phyloP scores from a whole-genome alignment of 2,888 invertebrate genomes.

The Anagyrus pseudococci region DNA sequence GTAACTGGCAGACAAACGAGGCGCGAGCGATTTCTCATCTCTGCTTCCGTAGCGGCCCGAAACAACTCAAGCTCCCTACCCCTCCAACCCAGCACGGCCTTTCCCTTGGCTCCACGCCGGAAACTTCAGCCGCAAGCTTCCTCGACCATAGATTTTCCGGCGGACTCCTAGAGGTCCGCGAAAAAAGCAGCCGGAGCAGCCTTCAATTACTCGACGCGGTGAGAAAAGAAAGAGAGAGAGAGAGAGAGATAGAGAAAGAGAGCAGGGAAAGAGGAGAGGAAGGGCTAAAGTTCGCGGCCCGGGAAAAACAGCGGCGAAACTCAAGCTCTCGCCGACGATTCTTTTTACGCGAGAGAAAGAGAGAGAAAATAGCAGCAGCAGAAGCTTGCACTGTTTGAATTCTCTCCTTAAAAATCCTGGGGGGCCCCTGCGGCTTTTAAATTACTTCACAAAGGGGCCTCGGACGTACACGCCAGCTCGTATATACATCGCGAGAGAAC shows the following conservation, averaged over 20 bases:
- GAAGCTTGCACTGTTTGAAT: neutral
- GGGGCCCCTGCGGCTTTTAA: constrained; percentile 10
- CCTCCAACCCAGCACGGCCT: neutral
- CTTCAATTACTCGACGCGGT: constrained; percentile 22
- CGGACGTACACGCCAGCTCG: no score
- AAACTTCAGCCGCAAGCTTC: neutral
- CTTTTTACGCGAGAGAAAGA: no score
- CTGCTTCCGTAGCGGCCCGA: no score
- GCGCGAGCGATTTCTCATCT: no score
- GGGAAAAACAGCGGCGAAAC: constrained; percentile 13
- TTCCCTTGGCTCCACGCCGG: no score
- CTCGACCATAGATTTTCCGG: constrained; percentile 11
- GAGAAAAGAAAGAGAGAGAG: neutral
- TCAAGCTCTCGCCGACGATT: constrained; percentile 21
- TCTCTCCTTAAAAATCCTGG: neutral
- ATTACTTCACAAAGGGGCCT: constrained; percentile 1
- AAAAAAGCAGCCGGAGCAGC: constrained; percentile 11
- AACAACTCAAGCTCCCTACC: constrained; percentile 12
- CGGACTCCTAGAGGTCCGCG: constrained; percentile 15
- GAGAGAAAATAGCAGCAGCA: no score
- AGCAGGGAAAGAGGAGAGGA: constrained; percentile 2
- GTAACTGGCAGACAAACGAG: no score
- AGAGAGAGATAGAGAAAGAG: constrained; percentile 5
- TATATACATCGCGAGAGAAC: no score
- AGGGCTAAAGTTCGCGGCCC: constrained; percentile 6